Base-by-base conservation (phyloP, 2,888 invertebrate genomes). In the Rhingia campestris region DNA sequence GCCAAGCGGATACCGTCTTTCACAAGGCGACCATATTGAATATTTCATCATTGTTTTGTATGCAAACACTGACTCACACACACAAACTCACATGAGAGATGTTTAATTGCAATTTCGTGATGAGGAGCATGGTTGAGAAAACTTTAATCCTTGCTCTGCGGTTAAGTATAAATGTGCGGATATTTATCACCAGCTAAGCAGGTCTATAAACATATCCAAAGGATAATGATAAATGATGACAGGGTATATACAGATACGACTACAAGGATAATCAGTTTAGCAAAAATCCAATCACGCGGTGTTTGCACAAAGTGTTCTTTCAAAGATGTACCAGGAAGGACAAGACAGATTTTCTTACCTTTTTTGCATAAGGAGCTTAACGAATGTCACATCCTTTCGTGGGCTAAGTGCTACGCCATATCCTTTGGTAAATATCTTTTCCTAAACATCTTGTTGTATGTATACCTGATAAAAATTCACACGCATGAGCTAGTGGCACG, bases 391-490 rank as follows among this genome's bases (percentile, higher is more conserved):
- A 43, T 14, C 30, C 9, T 12, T 35, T 30, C 30, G 33, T 32
- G 63, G 32, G 30, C 53, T 6, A 53, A 66, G 67, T 45, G 45
- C 35, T 56, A 22, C 39, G 32, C 14, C 64, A 10, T 41, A 47
- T 54, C 58, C 58, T 12, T 58, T 33, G 47, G 58, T 30, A 70
- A 70, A 70, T 58, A 70, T 70, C 70, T 49, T 49, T 70, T 49
- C 49, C 51, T 59, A 33, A 70, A 70, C 41, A 32, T 49, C 49
- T 49, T 51, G 10, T 7, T 53, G 37, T 59, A 59, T 70, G 41
- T 59, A 49, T 70, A 49, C 58, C 49, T 70, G 58, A 58, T 70
- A 33, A 59, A 70, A 49, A 58, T 58, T 47, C 47, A 10, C 12
- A 39, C 49, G 9, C 49, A 58, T 58, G 47, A 30, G 39, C 47